These are phyloP conservation scores for Monochamus saltuarius DNA, from an alignment of 1,140 invertebrate species.

Conservation along the genomic window DNA sequence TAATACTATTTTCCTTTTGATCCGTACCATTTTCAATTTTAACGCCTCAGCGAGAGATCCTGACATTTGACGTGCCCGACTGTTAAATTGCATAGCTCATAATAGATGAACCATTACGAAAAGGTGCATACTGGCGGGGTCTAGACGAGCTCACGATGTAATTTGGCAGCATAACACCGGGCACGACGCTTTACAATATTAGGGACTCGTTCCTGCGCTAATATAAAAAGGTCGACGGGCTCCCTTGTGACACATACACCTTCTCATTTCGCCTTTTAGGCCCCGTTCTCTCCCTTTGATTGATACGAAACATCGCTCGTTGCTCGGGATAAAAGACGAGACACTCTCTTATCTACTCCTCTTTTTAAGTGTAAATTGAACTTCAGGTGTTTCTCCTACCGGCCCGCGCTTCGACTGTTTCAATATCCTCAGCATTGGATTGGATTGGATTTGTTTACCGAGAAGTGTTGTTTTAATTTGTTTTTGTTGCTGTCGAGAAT, in stretches of 20 bases:
- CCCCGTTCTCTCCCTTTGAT: conserved; percentile 37
- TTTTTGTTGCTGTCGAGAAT: neutral
- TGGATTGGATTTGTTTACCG: conserved; percentile 21
- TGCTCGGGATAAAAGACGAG: conserved; percentile 37
- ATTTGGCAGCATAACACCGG: conserved; percentile 21
- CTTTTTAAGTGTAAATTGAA: conserved; percentile 45
- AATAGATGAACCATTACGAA: too few species aligned
- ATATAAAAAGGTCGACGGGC: conserved; percentile 33
- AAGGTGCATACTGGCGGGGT: too few species aligned
- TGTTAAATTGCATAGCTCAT: too few species aligned
- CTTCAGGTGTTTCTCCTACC: conserved; percentile 38
- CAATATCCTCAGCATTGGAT: conserved; percentile 20
- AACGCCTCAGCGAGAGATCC: too few species aligned
- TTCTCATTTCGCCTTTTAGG: conserved; percentile 35
- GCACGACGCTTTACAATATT: conserved; percentile 25
- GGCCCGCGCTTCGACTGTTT: conserved; percentile 16
- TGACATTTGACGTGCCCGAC: too few species aligned
- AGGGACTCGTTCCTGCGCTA: conserved; percentile 26
- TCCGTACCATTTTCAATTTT: too few species aligned
- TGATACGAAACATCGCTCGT: conserved; percentile 38
- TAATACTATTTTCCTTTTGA: too few species aligned
- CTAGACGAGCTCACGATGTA: conserved; percentile 1
- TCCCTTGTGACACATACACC: conserved; percentile 31
- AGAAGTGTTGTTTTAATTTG: conserved; percentile 21
- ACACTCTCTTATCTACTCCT: conserved; percentile 35